Evolutionary conservation across 2,113 vertebrate species (phyloP).

Genomic region (Abramis brama): DNA sequence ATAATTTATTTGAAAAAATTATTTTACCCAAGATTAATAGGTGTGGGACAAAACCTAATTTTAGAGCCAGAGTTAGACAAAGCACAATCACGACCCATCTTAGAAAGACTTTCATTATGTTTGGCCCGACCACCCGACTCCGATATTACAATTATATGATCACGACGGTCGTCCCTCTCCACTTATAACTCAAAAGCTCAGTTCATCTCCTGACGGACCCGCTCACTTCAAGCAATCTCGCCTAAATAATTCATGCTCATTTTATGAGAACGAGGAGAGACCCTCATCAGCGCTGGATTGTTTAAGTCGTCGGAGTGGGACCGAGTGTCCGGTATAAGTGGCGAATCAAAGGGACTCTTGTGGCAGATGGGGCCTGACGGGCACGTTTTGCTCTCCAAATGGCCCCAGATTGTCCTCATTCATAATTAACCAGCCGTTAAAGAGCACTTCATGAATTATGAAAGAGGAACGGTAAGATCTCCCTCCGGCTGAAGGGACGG

Average conservation of each 20-base stretch:
- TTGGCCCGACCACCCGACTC: constrained; percentile 49
- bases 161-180: constrained; percentile 56
- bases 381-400: constrained; percentile 78
- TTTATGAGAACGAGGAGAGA: not conserved
- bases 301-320: constrained; percentile 74
- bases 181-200: constrained; percentile 69
- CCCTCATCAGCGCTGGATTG: constrained; percentile 59
- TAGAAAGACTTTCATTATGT: constrained; percentile 69
- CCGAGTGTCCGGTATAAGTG: constrained; percentile 70
- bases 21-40: too few species aligned
- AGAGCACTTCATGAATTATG: constrained; percentile 68
- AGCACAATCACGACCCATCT: not conserved
- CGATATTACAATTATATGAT: constrained; percentile 39
- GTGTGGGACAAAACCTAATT: not conserved
- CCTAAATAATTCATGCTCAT: constrained; percentile 24
- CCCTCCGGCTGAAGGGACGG: constrained; percentile 33
- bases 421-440: constrained; percentile 83
- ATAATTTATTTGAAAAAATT: not conserved
- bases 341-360: constrained; percentile 71
- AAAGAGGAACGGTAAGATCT: constrained; percentile 55
- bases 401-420: constrained; percentile 82
- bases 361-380: constrained; percentile 78
- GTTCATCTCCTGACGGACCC: constrained; percentile 53
- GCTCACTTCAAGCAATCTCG: constrained; percentile 62
- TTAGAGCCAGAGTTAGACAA: not conserved